Evolutionary conservation across 2,888 invertebrate species (phyloP).

Genomic region (Apamea sordens): DNA sequence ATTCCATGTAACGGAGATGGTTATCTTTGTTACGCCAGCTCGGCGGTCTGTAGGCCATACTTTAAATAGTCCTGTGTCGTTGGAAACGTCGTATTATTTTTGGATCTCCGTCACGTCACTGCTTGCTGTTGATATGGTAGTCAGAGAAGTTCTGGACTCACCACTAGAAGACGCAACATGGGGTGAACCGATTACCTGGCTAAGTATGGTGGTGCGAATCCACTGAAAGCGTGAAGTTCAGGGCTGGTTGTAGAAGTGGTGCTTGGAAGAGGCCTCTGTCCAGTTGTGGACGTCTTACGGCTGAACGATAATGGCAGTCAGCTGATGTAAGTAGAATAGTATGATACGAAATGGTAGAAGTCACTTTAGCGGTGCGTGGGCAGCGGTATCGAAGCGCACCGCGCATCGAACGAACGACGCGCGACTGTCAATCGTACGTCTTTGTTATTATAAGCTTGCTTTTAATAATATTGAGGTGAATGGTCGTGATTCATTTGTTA

Average conservation of each 20-base stretch:
- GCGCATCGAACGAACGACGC: neutral
- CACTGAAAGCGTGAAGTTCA: neutral
- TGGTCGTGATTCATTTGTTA: neutral
- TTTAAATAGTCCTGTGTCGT: neutral
- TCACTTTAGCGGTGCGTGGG: neutral
- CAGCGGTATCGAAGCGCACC: neutral
- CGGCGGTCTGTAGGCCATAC: conserved; percentile 24
- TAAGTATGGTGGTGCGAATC: neutral
- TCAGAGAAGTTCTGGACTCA: neutral
- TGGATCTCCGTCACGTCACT: neutral
- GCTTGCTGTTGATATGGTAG: neutral
- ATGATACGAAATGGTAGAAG: neutral
- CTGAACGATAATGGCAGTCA: neutral
- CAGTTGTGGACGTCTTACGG: neutral
- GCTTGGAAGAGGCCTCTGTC: neutral
- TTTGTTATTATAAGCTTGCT: neutral
- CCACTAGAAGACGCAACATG: no score
- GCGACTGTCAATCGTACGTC: neutral
- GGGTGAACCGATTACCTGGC: neutral
- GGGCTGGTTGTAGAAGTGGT: neutral
- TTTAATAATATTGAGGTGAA: neutral
- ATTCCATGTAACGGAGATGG: conserved; percentile 5
- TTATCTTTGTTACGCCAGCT: conserved; percentile 2
- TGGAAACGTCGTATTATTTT: neutral
- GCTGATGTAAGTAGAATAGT: neutral